Base-by-base conservation (phyloP, 2,113 vertebrate species). In the Poeciliopsis retropinna region DNA sequence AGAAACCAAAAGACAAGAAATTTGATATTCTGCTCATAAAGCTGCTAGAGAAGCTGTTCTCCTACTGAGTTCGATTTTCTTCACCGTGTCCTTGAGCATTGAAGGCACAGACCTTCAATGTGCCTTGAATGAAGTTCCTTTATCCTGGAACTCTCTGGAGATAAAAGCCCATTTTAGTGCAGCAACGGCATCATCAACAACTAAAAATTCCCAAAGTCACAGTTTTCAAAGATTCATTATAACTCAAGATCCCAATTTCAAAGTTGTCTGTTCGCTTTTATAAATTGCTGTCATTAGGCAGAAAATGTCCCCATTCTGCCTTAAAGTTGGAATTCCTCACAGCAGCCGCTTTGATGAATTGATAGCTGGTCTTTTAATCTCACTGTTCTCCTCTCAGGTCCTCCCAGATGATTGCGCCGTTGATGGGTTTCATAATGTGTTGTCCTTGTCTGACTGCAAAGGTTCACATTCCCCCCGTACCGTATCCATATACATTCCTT, bases 301-400 rank as follows among this genome's bases (percentile, higher is more conserved):
- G 66, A 83, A 87, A 86, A 73, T 60, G 73, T 81, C 82, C 84
- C 81, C 80, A 76, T 91, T 87, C 67, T 83, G 72, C 85, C 81
- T 72, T 69, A 88, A 85, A 90, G 81, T 80, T 82, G 79, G 83
- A 82, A 80, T 78, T 80, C 51, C 78, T 80, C 80, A 77, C 74
- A 83, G 84, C 79, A 71, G 71, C 72, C 1, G 75, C 79, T 83
- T 76, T 90, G 91, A 89, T 91, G 75, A 90, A 91, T 85, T 83
- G 84, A 88, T 89, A 64, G 84, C 84, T 54, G 78, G 77, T 75
- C 82, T 85, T 89, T 91, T 87, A 90, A 89, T 91, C 85, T 80
- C 62, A 69, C 70, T 54, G 67, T 29, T 76, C 83, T 83, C 76
- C 76, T 87, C 67, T 79, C 29, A 25, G 69, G 73, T 88, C 81